phyloP scores from a whole-genome alignment of 2,113 vertebrate genomes.

The Ursus arctos region DNA sequence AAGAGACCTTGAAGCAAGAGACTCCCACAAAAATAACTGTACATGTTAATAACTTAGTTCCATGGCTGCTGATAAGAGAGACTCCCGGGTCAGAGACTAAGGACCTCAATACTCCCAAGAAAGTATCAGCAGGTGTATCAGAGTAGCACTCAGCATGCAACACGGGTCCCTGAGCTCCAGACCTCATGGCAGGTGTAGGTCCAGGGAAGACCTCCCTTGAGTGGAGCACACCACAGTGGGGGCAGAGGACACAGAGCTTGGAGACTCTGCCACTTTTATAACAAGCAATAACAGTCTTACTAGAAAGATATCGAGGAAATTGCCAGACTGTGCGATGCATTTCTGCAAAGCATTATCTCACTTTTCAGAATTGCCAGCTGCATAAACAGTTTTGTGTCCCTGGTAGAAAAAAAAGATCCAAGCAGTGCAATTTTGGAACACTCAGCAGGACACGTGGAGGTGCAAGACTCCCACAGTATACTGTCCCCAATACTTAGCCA shows the following conservation, averaged over 20 bases:
- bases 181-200: neutral
- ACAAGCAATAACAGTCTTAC: neutral
- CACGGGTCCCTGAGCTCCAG: neutral
- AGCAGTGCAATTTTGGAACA: neutral
- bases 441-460: neutral
- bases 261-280: neutral
- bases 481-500: neutral
- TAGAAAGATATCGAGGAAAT: neutral
- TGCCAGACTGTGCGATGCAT: neutral
- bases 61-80: neutral
- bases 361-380: neutral
- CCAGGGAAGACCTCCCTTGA: neutral
- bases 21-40: neutral
- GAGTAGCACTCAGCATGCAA: neutral
- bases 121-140: neutral
- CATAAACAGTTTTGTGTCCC: neutral
- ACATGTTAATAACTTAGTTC: neutral
- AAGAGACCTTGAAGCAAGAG: neutral
- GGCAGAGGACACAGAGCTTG: neutral
- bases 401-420: neutral
- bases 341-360: neutral
- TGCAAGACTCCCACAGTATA: accelerated
- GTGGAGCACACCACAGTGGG: neutral
- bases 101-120: neutral
- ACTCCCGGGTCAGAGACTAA: neutral